Conservation (phyloP, 2,888 invertebrate genomes). For the Drosophila robusta region DNA sequence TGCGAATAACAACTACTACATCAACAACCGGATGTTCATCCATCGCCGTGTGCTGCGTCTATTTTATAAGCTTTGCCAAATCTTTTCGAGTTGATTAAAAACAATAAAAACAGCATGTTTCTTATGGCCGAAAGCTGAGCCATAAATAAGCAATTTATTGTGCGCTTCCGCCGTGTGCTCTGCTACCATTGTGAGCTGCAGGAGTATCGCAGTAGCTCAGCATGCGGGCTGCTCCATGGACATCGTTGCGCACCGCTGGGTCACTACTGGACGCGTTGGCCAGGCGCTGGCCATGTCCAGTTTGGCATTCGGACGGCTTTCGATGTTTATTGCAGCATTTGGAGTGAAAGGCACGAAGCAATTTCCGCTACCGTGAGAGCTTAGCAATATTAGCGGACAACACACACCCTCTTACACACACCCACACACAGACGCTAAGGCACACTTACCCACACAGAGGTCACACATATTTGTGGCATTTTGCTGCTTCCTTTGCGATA, state of each 20-base stretch:
- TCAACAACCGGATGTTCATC: slow-evolving; percentile 64
- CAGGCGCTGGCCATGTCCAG: slow-evolving; percentile 34
- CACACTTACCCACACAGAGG: slow-evolving; percentile 17
- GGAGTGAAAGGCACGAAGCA: slow-evolving; percentile 80
- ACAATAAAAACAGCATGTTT: slow-evolving; percentile 81
- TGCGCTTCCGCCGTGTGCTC: slow-evolving; percentile 77
- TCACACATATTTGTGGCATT: slow-evolving; percentile 60
- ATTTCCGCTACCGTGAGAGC: slow-evolving; percentile 77
- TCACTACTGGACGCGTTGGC: slow-evolving; percentile 39
- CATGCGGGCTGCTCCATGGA: slow-evolving; percentile 55
- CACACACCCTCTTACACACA: slow-evolving; percentile 31
- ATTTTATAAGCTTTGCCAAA: slow-evolving; percentile 77
- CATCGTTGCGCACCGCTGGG: slow-evolving; percentile 37
- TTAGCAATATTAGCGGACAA: slow-evolving; percentile 72
- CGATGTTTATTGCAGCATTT: slow-evolving; percentile 78
- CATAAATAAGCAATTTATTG: slow-evolving; percentile 84
- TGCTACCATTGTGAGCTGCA: slow-evolving; percentile 63
- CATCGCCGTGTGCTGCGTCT: slow-evolving; percentile 67
- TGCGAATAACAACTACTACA: slow-evolving; percentile 20
- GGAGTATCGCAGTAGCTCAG: slow-evolving; percentile 46
- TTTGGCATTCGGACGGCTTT: slow-evolving; percentile 78
- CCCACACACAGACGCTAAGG: slow-evolving; percentile 10
- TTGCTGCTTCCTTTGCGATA: slow-evolving; percentile 60
- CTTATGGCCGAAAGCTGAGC: slow-evolving; percentile 80
- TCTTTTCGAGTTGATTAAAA: slow-evolving; percentile 83